Base-by-base conservation (phyloP, 2,113 vertebrate genomes). In the Phylloscopus trochilus region DNA sequence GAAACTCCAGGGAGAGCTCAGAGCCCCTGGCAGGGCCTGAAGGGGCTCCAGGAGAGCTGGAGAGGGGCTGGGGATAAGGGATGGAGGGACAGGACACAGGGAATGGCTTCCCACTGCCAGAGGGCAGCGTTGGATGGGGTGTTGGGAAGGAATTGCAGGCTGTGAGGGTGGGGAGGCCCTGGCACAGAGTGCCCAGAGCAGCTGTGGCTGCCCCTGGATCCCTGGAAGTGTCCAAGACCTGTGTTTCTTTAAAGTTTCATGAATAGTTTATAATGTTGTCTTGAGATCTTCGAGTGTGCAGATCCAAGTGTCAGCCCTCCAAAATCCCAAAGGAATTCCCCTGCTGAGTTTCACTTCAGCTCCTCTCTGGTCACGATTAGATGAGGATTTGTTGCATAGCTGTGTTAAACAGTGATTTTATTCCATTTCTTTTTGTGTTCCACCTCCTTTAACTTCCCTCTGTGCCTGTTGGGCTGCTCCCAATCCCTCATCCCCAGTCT, bases 1-100 rank as follows among this genome's bases (percentile, higher is more conserved):
- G 85, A n/a, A 41, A n/a, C 4, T 63, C 49, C 49, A 30, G 47
- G 16, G 41, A 63, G 16, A 63, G 1, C 43, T 88, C 30, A 72
- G 58, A 87, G 75, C 56, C 16, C 16, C 33, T 7, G 0, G 0
- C 47, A 46, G 73, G 0, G 15, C 28, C 28, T 47, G 0, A 47
- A 72, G 30, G 56, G 43, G 43, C 52, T 74, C 44, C 77, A 52
- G 33, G 33, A 39, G 46, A 52, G 46, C 60, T 67, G 77, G 13
- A 30, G 53, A 74, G 60, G 28, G 52, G n/a, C 69, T 59, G 10
- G 23, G 33, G 24, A 67, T 19, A 44, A 13, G 17, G 22, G 0
- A 1, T 49, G 51, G 43, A 43, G 35, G 35, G 58, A 37, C 58
- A 28, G 67, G 26, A 33, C 51, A 19, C 5, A 1, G 27, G 60